Conservation (phyloP, 2,888 invertebrate species). For the Marronus borbonicus region DNA sequence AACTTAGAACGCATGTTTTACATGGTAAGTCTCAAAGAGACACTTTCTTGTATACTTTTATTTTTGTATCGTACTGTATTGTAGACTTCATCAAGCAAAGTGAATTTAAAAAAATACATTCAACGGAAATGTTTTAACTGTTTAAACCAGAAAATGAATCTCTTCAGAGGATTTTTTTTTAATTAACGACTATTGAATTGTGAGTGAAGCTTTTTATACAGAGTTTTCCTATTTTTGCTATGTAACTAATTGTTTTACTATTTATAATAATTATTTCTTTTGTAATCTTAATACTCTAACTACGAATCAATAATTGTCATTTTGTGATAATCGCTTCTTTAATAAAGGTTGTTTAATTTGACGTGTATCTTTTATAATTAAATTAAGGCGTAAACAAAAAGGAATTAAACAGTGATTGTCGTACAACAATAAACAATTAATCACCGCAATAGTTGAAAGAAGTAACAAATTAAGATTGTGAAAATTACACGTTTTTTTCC, state of each 20-base stretch:
- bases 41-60: conserved; percentile 47
- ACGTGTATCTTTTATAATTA: not conserved
- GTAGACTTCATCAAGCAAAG: conserved; percentile 46
- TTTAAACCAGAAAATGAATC: not conserved
- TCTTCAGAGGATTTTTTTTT: not conserved
- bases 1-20: conserved; percentile 49
- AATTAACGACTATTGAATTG: conserved; percentile 51
- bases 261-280: conserved; percentile 60
- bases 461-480: too few relatives aligned
- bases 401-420: too few relatives aligned
- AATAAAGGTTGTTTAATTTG: conserved; percentile 70
- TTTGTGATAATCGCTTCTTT: conserved; percentile 72
- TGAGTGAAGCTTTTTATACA: conserved; percentile 55
- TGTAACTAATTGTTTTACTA: conserved; percentile 63
- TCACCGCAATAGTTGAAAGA: too few relatives aligned
- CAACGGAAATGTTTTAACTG: conserved; percentile 7
- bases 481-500: too few relatives aligned
- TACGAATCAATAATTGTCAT: conserved; percentile 68
- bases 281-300: conserved; percentile 65
- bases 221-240: conserved; percentile 57
- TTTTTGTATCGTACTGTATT: conserved; percentile 44
- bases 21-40: conserved; percentile 64
- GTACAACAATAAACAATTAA: too few relatives aligned
- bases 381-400: too few relatives aligned
- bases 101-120: conserved; percentile 35